Evolutionary conservation across 2,113 vertebrate genomes (phyloP).

Genomic region (Psephotus haematonotus): DNA sequence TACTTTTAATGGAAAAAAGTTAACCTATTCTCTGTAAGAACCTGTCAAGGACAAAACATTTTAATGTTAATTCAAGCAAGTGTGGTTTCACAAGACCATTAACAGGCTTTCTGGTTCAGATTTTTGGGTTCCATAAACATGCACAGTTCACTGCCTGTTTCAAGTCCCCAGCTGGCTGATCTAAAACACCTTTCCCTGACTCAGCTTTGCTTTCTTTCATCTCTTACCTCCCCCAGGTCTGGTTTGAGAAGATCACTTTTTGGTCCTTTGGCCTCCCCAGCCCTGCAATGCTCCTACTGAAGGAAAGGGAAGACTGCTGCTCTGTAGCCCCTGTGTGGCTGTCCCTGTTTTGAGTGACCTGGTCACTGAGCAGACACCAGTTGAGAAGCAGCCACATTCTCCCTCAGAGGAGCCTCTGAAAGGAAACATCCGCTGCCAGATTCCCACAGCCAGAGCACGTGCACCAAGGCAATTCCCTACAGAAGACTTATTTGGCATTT

Average conservation of each 20-base stretch:
- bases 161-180: not conserved
- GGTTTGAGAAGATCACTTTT: not conserved
- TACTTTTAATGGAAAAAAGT: not conserved
- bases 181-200: fast-evolving
- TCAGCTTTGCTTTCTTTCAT: not conserved
- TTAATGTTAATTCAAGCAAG: not conserved
- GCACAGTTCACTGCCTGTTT: not conserved
- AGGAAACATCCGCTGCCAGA: not conserved
- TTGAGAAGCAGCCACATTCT: not conserved
- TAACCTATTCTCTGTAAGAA: not conserved
- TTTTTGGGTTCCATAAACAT: not conserved
- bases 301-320: not conserved
- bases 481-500: not conserved
- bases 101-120: not conserved
- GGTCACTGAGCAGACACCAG: not conserved
- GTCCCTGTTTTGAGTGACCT: fast-evolving
- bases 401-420: not conserved
- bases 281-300: fast-evolving
- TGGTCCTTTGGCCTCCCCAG: fast-evolving
- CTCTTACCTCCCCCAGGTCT: not conserved
- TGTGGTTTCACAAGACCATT: not conserved
- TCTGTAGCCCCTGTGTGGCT: fast-evolving
- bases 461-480: not conserved
- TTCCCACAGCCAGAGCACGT: not conserved
- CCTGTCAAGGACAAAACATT: not conserved